phyloP scores from a whole-genome alignment of 2,113 vertebrate species.

The Erythrolamprus reginae region DNA sequence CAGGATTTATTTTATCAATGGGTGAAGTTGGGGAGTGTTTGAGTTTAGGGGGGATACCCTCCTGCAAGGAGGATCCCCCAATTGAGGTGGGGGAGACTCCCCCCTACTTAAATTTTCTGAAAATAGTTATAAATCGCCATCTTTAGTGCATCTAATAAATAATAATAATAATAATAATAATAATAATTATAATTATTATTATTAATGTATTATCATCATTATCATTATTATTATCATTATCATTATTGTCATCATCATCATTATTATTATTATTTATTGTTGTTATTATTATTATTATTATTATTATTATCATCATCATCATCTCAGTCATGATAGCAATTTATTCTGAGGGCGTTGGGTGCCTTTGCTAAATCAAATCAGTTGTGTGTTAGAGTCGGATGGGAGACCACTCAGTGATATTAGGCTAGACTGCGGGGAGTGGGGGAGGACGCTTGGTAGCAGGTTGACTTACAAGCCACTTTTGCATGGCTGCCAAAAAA shows the following conservation, averaged over 20 bases:
- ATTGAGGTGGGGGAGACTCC: too few species aligned
- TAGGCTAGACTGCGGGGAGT: not conserved
- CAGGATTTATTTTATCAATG: not conserved
- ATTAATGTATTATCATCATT: too few species aligned
- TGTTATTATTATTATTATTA: too few species aligned
- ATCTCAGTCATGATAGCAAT: not conserved
- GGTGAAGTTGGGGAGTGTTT: not conserved
- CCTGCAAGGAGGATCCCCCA: too few species aligned
- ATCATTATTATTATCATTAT: too few species aligned
- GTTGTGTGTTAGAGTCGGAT: not conserved
- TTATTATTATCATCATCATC: too few species aligned
- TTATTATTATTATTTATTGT: too few species aligned
- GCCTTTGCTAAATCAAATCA: not conserved
- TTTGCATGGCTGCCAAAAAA: not conserved
- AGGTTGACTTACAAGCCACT: not conserved
- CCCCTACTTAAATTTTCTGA: not conserved
- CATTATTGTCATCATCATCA: too few species aligned
- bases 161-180: too few species aligned
- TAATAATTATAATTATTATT: too few species aligned
- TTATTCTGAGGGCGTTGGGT: not conserved
- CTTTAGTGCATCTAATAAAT: too few species aligned
- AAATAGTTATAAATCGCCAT: not conserved
- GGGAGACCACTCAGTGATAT: not conserved
- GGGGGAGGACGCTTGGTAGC: not conserved
- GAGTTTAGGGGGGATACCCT: not conserved